Conservation (phyloP, 2,888 invertebrate species). For the Thalpophila matura region DNA sequence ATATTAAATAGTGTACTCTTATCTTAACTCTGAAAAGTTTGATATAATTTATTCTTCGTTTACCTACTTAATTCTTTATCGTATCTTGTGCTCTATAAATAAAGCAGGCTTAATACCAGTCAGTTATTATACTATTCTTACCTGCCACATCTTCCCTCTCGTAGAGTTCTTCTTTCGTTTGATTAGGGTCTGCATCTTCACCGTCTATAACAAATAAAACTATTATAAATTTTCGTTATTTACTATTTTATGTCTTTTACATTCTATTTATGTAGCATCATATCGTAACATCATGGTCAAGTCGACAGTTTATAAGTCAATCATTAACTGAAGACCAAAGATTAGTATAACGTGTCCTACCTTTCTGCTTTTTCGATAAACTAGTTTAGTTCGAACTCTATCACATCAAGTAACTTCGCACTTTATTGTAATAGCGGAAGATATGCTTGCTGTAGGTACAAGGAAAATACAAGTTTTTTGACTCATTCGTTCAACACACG, state of each 20-base stretch:
- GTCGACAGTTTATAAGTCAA: too few relatives aligned
- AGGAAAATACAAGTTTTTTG: constrained; percentile 1
- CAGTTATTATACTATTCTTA: constrained; percentile 51
- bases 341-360: too few relatives aligned
- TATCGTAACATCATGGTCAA: too few relatives aligned
- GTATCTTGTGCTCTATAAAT: constrained; percentile 27
- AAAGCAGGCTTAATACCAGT: background rate
- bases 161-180: constrained; percentile 65
- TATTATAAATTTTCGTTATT: too few relatives aligned
- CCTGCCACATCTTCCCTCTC: constrained; percentile 72
- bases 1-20: constrained; percentile 72
- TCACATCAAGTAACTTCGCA: too few relatives aligned
- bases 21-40: constrained; percentile 58
- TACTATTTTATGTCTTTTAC: too few relatives aligned
- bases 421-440: background rate
- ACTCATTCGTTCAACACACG: constrained; percentile 12
- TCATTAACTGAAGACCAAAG: too few relatives aligned
- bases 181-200: constrained; percentile 64
- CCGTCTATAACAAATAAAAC: constrained; percentile 64
- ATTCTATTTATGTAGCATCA: too few relatives aligned
- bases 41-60: constrained; percentile 57
- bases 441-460: background rate
- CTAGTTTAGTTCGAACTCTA: too few relatives aligned
- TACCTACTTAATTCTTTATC: constrained; percentile 42
- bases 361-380: too few relatives aligned